Evolutionary conservation across 2,113 vertebrate genomes (phyloP).

Genomic region (Phalacrocorax brasilianus): DNA sequence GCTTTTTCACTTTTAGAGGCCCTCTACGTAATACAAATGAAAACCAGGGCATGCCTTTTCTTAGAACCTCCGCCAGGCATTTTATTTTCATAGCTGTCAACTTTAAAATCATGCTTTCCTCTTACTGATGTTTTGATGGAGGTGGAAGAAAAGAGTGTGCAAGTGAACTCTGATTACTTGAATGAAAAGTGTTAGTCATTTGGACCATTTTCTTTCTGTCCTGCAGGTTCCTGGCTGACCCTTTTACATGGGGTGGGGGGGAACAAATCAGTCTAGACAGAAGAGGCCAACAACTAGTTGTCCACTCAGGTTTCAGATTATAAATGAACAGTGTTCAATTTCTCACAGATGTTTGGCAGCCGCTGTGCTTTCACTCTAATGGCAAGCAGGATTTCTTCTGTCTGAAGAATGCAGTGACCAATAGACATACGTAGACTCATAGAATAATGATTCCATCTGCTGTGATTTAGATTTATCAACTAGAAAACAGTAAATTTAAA

Average conservation of each 20-base stretch:
- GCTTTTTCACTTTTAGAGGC: slow-evolving; percentile 50
- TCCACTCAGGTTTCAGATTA: slow-evolving; percentile 44
- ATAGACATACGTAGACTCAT: not conserved
- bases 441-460: not conserved
- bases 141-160: not conserved
- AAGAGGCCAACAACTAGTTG: slow-evolving; percentile 32
- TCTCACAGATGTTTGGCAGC: slow-evolving; percentile 68
- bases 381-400: slow-evolving; percentile 10
- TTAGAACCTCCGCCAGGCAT: slow-evolving; percentile 28
- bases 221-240: slow-evolving; percentile 47
- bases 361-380: not conserved
- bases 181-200: not conserved
- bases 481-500: not conserved
- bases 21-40: slow-evolving; percentile 23
- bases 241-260: not conserved
- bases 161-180: not conserved
- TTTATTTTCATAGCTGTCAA: slow-evolving; percentile 47
- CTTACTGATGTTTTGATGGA: not conserved
- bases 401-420: slow-evolving; percentile 22
- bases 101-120: not conserved
- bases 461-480: slow-evolving; percentile 1
- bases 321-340: slow-evolving; percentile 24
- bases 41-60: slow-evolving; percentile 41
- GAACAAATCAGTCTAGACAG: slow-evolving; percentile 57
- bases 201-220: not conserved